These are phyloP conservation scores for Rhinoderma darwinii DNA, from an alignment of 2,113 vertebrate genomes.

Conservation along the genomic window DNA sequence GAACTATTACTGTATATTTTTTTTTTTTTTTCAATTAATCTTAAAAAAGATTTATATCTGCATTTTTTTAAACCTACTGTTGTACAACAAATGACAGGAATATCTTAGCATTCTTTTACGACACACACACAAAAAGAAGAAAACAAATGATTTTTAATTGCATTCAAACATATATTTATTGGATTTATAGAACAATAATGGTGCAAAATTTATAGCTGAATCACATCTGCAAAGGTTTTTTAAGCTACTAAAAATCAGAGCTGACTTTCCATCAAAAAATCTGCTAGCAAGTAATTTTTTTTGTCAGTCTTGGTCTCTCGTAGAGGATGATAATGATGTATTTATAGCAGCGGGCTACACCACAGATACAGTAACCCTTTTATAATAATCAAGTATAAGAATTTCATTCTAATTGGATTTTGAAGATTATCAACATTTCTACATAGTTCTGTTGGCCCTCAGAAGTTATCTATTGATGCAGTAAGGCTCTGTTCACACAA, in stretches of 20 bases:
- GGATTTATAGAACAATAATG: constrained; percentile 68
- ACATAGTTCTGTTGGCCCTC: not conserved
- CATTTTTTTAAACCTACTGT: constrained; percentile 75
- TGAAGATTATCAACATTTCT: not conserved
- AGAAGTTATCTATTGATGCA: not conserved
- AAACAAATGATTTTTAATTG: constrained; percentile 75
- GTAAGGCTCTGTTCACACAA: not conserved
- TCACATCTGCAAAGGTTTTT: constrained; percentile 32
- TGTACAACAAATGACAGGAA: constrained; percentile 66
- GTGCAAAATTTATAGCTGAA: constrained; percentile 58
- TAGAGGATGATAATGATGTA: not conserved
- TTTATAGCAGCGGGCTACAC: constrained; percentile 37
- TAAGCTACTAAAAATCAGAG: constrained; percentile 18
- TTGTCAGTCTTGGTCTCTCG: not conserved
- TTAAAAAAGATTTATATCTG: constrained; percentile 77
- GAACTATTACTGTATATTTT: constrained; percentile 71
- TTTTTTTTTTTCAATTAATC: constrained; percentile 69
- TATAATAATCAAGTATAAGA: not conserved
- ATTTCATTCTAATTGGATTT: not conserved
- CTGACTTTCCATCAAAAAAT: not conserved
- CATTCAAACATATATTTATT: constrained; percentile 76
- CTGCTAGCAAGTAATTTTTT: constrained; percentile 28
- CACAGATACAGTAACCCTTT: constrained; percentile 57
- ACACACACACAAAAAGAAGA: constrained; percentile 61
- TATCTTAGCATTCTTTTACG: constrained; percentile 70